Base-by-base conservation (phyloP, 2,113 vertebrate species). In the Platichthys stellatus region DNA sequence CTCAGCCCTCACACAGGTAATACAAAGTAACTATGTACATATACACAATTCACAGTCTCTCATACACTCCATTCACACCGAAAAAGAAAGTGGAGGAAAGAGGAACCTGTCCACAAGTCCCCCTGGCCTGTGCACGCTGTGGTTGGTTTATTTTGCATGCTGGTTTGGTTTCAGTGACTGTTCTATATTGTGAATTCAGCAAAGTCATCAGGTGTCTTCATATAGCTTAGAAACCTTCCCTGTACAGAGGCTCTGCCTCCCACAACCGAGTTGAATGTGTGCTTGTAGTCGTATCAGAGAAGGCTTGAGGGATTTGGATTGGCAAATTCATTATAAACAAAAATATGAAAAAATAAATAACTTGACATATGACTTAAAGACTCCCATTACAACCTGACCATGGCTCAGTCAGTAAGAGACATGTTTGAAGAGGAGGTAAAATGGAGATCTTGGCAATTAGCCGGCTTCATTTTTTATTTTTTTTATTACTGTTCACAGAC, bases 1-100 rank as follows among this genome's bases (percentile, higher is more conserved):
- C 92, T 99, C 98, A 81, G 98, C 98, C 38, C 97, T 99, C 47
- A 99, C 98, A 14, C 98, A 99, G 97, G 98, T 99, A 93, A 95
- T 21, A 10, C 4, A 56, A 47, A 40, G 1, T 2, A 64, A 0
- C 23, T 20, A 10, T 12, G 1, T 14, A 73, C 38, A 23, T 6
- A 49, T n/a, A 40, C 24, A 65, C 54, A 35, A 8, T 2, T 31
- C 31, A 6, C 31, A 31, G 31, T 31, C 31, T 31, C 21, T 4
- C 70, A 64, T 43, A 64, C 5, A 51, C 14, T 49, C 13, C 2
- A 65, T n/a, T 28, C 38, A 78, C 35, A 58, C 0, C 15, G 69
- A 73, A 0, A 59, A 72, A 89, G 80, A 84, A 88, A 83, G 79
- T 86, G 89, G 88, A 91, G 80, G 80, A 88, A 86, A 84, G 63